Evolutionary conservation across 1,140 invertebrate species (phyloP).

Genomic region (Zophobas atratus): DNA sequence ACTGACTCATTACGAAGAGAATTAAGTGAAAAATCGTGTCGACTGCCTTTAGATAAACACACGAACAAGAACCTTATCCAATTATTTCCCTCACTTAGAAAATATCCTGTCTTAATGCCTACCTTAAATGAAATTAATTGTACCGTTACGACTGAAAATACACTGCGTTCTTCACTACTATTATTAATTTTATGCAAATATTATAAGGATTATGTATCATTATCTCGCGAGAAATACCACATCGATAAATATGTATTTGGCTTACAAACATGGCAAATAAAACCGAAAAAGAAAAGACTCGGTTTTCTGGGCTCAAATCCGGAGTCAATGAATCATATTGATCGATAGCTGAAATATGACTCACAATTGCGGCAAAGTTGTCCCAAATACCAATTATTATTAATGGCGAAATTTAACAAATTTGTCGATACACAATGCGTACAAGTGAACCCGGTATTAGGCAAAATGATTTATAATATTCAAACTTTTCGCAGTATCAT

Average conservation of each 20-base stretch:
- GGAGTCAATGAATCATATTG: conserved; percentile 25
- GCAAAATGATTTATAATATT: conserved; percentile 21
- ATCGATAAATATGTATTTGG: too few species aligned
- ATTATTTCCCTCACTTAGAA: conserved; percentile 5
- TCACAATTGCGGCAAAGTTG: conserved; percentile 43
- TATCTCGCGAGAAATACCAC: too few species aligned
- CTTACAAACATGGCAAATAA: background rate
- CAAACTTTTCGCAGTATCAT: conserved; percentile 20
- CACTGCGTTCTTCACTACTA: background rate
- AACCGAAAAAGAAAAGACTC: background rate
- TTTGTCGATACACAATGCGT: background rate
- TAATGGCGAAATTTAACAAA: conserved; percentile 32
- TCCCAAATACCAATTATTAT: conserved; percentile 41
- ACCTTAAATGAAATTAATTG: conserved; percentile 38
- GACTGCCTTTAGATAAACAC: conserved; percentile 6
- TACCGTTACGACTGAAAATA: conserved; percentile 44
- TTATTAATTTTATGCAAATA: conserved; percentile 15
- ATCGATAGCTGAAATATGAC: conserved; percentile 34
- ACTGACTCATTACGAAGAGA: background rate
- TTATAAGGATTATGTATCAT: too few species aligned
- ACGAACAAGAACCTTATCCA: background rate
- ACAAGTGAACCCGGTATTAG: conserved; percentile 12
- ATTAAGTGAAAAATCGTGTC: conserved; percentile 42
- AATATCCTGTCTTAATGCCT: conserved; percentile 21
- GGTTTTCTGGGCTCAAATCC: background rate